Evolutionary conservation across 1,140 invertebrate species (phyloP), one percentile per base, ranked within the genome.

Genomic region (Contarinia nasturtii): DNA sequence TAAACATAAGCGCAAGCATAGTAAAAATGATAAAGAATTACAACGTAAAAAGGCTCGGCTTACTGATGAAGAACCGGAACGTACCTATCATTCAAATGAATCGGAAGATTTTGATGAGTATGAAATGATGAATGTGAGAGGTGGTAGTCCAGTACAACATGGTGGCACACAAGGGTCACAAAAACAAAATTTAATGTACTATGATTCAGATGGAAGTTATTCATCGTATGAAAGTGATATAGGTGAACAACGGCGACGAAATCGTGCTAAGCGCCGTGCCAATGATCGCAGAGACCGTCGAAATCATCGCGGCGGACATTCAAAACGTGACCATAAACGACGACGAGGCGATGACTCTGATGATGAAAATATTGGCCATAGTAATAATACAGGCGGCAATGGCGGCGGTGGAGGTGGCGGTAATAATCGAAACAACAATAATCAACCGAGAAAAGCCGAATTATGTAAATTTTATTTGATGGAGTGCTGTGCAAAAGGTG

Each of bases 401-500:
- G 50, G 64, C 14, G 33, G 33, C 27, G 27, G 27, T 27, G 27
- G 27, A 3, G 83, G 86, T 47, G 76, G 80, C 45, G n/a, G n/a
- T n/a, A 38, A n/a, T 14, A 38, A 38, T 38, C 36, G 77, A 80
- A 40, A 94, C 64, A 80, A 87, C 55, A 76, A 76, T 46, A 68
- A 79, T 43, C 83, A 80, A 33, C 79, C 79, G 1, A 76, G 87
- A 48, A 94, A 93, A 69, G 76, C 89, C 72, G 92, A 97, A 63
- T 65, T 96, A 0, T 97, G 93, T 65, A 96, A 96, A 68, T 98
- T 94, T 69, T 96, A 95, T 67, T 63, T 95, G 37, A 90, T 87
- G 76, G 88, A 92, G 48, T 89, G 86, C 61, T 97, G 93, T 68
- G 85, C 86, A 8, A 96, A 96, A 70, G 78, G 85, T 52, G 88